Evolutionary conservation across 2,888 invertebrate genomes (phyloP), one percentile per base, ranked within the genome.

Genomic region (Ferdinandea cuprea): DNA sequence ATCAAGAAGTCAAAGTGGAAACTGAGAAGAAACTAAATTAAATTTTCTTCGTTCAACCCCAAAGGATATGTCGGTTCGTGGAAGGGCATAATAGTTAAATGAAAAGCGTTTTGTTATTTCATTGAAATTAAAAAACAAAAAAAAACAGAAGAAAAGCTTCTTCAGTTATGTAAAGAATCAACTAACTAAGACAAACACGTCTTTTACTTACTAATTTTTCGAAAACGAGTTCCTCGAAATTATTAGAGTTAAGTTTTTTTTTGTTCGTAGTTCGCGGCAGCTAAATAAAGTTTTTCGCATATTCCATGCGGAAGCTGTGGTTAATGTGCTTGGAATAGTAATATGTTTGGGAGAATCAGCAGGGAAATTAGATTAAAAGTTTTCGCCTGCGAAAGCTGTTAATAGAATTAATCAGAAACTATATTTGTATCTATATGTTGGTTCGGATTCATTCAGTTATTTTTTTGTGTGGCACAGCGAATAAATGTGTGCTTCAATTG

Each of bases 321-420:
- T 50, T 37, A 40, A 50, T 65, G 37, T 35, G 37, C 65, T 37
- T n/a, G 40, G 40, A 42, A 30, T 50, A 50, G 17, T 28, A 48
- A 21, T 28, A 40, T 7, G 6, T 7, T 15, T 2, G 15, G 37
- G 25, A 19, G 25, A 19, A 65, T 40, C 40, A 65, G 28, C 37
- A 65, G 17, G 11, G 17, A 40, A 37, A 42, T 13, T 50, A 52
- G 17, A 52, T 65, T 65, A 65, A 13, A 65, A 65, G 50, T 65
- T 65, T 65, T 50, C n/a, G 32, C 19, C 44, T 44, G 28, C 28
- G 19, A n/a, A 32, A 61, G 19, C 40, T 25, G 13, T 65, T 40
- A 65, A 65, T 65, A 50, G 52, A 65, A 65, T 65, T 40, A 40
- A 37, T 50, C 50, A n/a, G 15, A 25, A 54, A 40, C 25, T 25